phyloP scores from a whole-genome alignment of 64 coral and sea anemone genomes.

The Pocillopora verrucosa region DNA sequence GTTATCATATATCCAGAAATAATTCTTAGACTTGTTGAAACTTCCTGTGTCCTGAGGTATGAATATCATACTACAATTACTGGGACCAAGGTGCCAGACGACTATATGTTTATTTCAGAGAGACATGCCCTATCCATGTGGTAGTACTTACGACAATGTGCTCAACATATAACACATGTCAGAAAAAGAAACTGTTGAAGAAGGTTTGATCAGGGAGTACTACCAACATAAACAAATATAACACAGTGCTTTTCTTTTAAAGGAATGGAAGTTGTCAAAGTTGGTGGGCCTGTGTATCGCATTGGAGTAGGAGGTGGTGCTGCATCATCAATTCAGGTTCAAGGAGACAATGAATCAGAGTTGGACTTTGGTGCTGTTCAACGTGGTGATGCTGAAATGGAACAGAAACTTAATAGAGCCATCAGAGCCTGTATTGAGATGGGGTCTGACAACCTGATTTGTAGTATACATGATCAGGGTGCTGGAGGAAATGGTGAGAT shows the following conservation, averaged over 20 bases:
- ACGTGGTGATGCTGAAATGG: constrained; percentile 98
- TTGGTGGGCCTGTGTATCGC: constrained; percentile 95
- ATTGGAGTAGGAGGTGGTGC: constrained; percentile 96
- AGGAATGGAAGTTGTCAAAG: constrained; percentile 95
- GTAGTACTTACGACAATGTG: too few species aligned
- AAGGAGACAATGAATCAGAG: constrained; percentile 92
- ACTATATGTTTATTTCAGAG: too few species aligned
- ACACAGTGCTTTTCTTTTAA: neutral
- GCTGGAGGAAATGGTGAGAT: constrained; percentile 93
- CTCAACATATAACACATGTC: too few species aligned
- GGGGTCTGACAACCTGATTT: constrained; percentile 79
- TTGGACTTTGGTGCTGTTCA: constrained; percentile 98
- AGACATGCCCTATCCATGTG: too few species aligned
- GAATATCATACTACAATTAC: too few species aligned
- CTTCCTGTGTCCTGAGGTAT: too few species aligned
- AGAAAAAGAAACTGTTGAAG: too few species aligned
- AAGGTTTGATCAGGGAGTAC: too few species aligned
- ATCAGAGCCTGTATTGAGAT: constrained; percentile 92
- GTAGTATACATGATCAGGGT: constrained; percentile 97
- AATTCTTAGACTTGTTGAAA: too few species aligned
- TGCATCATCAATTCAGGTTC: constrained; percentile 95
- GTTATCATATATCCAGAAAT: too few species aligned
- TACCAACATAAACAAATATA: too few species aligned
- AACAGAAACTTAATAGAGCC: constrained; percentile 93
- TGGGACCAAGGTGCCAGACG: too few species aligned